phyloP scores from a whole-genome alignment of 2,888 invertebrate species.

The Mythimna vitellina region DNA sequence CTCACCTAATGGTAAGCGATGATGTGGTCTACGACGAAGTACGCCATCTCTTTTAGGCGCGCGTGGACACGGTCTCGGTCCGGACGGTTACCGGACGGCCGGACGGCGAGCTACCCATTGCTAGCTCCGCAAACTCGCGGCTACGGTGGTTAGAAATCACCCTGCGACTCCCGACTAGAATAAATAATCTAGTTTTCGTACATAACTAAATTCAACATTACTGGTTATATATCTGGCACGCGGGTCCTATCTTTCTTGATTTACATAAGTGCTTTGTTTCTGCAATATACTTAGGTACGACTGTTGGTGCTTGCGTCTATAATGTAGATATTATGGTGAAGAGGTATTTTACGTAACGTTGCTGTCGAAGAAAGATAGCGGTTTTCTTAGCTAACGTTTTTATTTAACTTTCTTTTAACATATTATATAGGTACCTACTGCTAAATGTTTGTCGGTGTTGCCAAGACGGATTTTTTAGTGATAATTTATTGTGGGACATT shows the following conservation, averaged over 20 bases:
- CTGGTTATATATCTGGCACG: constrained; percentile 18
- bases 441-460: too few species aligned
- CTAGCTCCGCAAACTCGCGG: too few species aligned
- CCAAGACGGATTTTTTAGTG: too few species aligned
- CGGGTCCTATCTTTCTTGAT: constrained; percentile 33
- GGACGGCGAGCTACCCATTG: too few species aligned
- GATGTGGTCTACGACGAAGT: too few species aligned
- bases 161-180: not conserved
- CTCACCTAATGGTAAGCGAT: too few species aligned
- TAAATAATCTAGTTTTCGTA: not conserved
- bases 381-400: constrained; percentile 17
- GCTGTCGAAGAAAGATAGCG: constrained; percentile 15
- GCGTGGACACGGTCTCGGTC: too few species aligned
- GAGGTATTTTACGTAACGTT: constrained; percentile 17
- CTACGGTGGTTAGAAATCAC: too few species aligned
- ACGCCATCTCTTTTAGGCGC: too few species aligned
- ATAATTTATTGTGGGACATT: too few species aligned
- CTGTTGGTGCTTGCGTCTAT: constrained; percentile 4
- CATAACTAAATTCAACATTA: constrained; percentile 13
- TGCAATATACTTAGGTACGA: constrained; percentile 36
- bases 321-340: constrained; percentile 29
- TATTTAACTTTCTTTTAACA: not conserved
- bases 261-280: constrained; percentile 52
- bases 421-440: too few species aligned
- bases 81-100: too few species aligned